These are phyloP conservation scores for Xestia c-nigrum DNA, from an alignment of 2,888 invertebrate genomes.

Conservation along the genomic window DNA sequence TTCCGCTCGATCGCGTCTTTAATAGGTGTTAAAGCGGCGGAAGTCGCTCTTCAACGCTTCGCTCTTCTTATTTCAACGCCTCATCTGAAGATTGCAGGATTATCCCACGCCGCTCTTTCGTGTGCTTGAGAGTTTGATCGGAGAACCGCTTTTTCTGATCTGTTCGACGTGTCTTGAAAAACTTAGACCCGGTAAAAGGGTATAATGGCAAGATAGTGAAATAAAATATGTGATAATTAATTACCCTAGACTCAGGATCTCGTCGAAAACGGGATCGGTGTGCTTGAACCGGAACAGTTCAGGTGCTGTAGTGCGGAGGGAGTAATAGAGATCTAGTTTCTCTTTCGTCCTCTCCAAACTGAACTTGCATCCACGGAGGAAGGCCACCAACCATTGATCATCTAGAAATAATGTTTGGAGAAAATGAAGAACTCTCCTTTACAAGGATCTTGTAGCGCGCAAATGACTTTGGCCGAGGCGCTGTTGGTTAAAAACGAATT, in stretches of 20 bases:
- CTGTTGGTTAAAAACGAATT: background rate
- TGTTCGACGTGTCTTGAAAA: too few species aligned
- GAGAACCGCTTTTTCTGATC: too few species aligned
- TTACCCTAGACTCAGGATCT: slow-evolving; percentile 78
- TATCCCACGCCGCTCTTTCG: too few species aligned
- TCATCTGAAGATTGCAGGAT: too few species aligned
- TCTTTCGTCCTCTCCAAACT: slow-evolving; percentile 91
- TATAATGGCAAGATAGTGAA: background rate
- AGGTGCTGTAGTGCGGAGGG: slow-evolving; percentile 87
- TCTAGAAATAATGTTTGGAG: slow-evolving; percentile 76
- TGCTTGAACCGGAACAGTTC: slow-evolving; percentile 82
- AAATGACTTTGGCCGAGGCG: background rate
- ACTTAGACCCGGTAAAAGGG: too few species aligned
- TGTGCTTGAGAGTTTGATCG: too few species aligned
- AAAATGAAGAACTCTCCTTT: background rate
- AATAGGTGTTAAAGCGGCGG: too few species aligned
- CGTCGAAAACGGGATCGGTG: slow-evolving; percentile 73
- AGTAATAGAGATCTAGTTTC: slow-evolving; percentile 91
- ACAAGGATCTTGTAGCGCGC: background rate
- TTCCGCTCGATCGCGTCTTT: too few species aligned
- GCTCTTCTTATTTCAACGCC: too few species aligned
- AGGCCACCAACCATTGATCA: slow-evolving; percentile 91
- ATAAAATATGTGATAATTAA: background rate
- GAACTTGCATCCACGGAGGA: slow-evolving; percentile 92
- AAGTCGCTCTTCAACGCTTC: too few species aligned